These are phyloP conservation scores for Elysia crispata DNA, from an alignment of 2,888 invertebrate genomes.

Conservation along the genomic window DNA sequence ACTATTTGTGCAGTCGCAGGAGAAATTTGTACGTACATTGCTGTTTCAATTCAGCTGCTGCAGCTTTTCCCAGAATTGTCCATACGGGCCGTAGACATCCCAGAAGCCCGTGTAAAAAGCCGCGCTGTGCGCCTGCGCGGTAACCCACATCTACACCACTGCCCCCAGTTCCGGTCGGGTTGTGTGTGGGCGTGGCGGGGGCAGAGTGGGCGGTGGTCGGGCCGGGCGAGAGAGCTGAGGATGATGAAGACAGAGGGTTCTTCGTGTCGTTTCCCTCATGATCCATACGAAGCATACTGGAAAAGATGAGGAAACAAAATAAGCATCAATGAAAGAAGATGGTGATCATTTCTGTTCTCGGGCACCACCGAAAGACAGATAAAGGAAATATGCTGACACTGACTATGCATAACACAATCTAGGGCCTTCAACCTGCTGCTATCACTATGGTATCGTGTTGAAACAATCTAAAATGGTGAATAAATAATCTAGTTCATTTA, in stretches of 20 bases:
- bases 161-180: constrained; percentile 56
- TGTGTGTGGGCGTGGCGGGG: constrained; percentile 70
- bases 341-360: neutral
- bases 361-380: neutral
- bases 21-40: constrained; percentile 67
- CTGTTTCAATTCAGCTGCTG: constrained; percentile 73
- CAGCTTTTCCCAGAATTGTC: constrained; percentile 89
- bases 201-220: constrained; percentile 71
- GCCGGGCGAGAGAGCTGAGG: constrained; percentile 55
- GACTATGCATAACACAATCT: too few species aligned
- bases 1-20: too few species aligned
- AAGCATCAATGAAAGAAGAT: neutral
- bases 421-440: too few species aligned
- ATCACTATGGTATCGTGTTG: too few species aligned
- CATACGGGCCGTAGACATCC: constrained; percentile 93
- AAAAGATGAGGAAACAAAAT: constrained; percentile 47
- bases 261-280: constrained; percentile 69
- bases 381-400: too few species aligned
- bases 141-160: constrained; percentile 65
- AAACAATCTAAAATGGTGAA: too few species aligned
- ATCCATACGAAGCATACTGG: constrained; percentile 75
- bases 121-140: constrained; percentile 67
- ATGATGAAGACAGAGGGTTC: constrained; percentile 62
- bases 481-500: too few species aligned
- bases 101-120: constrained; percentile 83